Percentiles rank a stretch among this genome's conserved stretches.
phyloP scores from a whole-genome alignment of 2,113 vertebrate species.

The Coracopsis vasa region DNA sequence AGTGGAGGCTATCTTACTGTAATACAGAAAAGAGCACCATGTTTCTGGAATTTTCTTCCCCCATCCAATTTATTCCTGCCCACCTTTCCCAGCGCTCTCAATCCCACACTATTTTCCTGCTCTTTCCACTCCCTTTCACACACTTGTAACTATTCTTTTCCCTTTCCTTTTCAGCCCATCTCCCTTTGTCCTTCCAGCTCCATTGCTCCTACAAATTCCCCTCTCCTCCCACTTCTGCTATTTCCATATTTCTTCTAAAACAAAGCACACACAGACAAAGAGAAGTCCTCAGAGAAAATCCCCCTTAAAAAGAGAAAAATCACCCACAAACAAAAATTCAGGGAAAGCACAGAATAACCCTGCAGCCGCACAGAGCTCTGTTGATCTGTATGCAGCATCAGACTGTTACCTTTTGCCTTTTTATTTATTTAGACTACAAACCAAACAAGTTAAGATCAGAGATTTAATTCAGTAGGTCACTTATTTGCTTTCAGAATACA shows the following conservation, averaged over 20 bases:
- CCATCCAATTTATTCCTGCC: neutral
- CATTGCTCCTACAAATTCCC: neutral
- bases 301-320: neutral
- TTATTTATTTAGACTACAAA: conserved; percentile 9
- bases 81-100: neutral
- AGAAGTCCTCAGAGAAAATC: neutral
- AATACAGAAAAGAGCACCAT: neutral
- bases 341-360: neutral
- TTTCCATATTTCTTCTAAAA: neutral
- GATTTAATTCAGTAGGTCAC: neutral
- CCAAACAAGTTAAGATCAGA: neutral
- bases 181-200: conserved; percentile 14
- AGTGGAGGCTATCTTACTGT: neutral
- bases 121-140: conserved; percentile 16
- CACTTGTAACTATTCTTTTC: neutral
- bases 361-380: neutral
- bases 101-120: neutral
- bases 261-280: neutral
- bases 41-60: neutral
- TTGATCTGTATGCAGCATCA: neutral
- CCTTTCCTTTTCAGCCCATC: neutral
- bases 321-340: neutral
- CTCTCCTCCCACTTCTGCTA: conserved; percentile 2
- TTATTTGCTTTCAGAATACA: neutral
- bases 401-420: neutral